Evolutionary conservation across 2,888 invertebrate species (phyloP).

Genomic region (Eurytoma adleriae): DNA sequence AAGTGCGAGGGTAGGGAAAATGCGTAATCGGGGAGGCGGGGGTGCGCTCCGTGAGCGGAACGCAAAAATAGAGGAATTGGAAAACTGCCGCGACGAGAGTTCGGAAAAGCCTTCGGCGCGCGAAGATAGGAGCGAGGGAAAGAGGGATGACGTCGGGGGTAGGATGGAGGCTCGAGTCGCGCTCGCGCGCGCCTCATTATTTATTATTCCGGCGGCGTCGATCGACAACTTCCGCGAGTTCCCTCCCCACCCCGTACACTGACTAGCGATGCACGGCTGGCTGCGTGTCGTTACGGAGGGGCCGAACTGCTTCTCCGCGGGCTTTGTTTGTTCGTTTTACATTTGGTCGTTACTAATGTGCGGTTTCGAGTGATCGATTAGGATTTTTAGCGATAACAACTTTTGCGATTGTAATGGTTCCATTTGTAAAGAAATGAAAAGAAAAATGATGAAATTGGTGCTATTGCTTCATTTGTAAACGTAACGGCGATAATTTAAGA

Average conservation of each 20-base stretch:
- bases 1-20: slow-evolving; percentile 34
- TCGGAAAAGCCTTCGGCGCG: slow-evolving; percentile 7
- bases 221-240: slow-evolving; percentile 38
- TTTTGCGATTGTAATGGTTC: too few species aligned
- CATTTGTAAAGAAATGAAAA: too few species aligned
- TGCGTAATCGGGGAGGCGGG: slow-evolving; percentile 44
- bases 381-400: too few species aligned
- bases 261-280: slow-evolving; percentile 2
- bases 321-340: background rate
- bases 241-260: background rate
- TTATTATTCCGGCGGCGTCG: slow-evolving; percentile 51
- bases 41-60: slow-evolving; percentile 19
- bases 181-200: slow-evolving; percentile 54
- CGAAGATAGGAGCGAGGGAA: background rate
- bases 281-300: background rate
- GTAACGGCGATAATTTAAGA: too few species aligned
- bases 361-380: too few species aligned
- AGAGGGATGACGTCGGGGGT: background rate
- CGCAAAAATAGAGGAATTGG: slow-evolving; percentile 40
- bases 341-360: too few species aligned
- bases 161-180: background rate
- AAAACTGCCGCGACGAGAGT: slow-evolving; percentile 39
- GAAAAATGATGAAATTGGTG: too few species aligned
- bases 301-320: background rate
- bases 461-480: too few species aligned